Percentiles rank a stretch among this genome's conserved stretches.
phyloP scores from a whole-genome alignment of 2,888 invertebrate species.

The Papilio protenor region DNA sequence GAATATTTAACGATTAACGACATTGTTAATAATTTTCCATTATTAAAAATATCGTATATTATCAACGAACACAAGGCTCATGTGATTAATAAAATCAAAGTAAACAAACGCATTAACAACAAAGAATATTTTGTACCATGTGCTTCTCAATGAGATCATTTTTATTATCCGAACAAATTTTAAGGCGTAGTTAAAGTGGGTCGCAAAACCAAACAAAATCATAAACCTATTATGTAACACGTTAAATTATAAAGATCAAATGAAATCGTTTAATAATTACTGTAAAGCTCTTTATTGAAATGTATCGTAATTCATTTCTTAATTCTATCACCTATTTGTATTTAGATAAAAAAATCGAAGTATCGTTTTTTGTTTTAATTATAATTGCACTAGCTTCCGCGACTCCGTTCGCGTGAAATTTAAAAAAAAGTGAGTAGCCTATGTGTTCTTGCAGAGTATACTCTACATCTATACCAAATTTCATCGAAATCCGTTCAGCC shows the following conservation, averaged over 20 bases:
- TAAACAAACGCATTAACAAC: constrained; percentile 2
- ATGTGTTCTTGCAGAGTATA: no score
- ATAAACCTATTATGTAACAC: constrained; percentile 22
- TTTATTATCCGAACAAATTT: constrained; percentile 32
- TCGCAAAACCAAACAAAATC: constrained; percentile 26
- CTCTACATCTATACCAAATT: no score
- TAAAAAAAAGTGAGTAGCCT: no score
- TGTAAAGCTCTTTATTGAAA: not conserved
- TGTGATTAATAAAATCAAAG: not conserved
- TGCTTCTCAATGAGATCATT: constrained; percentile 27
- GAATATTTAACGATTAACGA: no score
- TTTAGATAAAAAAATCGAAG: no score
- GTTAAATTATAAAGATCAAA: constrained; percentile 14
- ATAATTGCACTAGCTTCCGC: no score
- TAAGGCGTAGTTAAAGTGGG: constrained; percentile 31
- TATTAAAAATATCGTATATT: not conserved
- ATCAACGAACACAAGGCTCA: not conserved
- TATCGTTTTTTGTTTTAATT: no score
- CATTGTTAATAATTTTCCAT: no score
- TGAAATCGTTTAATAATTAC: not conserved
- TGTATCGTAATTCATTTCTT: no score
- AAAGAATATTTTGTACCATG: constrained; percentile 7
- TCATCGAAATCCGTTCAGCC: no score
- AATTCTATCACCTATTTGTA: no score
- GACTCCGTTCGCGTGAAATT: no score